Evolutionary conservation across 1,140 invertebrate genomes (phyloP), one percentile per base, ranked within the genome.

Genomic region (Rhopalosiphum maidis): DNA sequence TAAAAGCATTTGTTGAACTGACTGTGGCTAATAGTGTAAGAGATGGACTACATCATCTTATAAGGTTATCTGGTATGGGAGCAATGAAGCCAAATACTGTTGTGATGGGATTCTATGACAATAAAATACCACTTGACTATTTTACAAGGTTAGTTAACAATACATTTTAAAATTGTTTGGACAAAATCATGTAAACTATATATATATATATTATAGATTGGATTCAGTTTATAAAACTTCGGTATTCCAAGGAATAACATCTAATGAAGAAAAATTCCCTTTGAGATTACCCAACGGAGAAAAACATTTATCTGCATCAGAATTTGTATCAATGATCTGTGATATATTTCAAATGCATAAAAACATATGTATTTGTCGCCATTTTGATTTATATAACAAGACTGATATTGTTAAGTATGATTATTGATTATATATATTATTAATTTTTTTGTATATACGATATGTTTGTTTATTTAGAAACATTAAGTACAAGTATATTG

Each of bases 51-150:
- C 97, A 98, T 94, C 99, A 99, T 95, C 96, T 99, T 86, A 97
- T 99, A 43, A 96, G 99, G 51, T 95, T 99, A 85, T 97, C 98
- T 30, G 99, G 99, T 22, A 96, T 99, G 94, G 99, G 99, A 7
- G 99, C 99, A 18, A 99, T 99, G 99, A 99, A 99, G 95, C 99
- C 99, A 1, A 99, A 99, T 95, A 99, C 99, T 0, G 98, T 99
- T 92, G 96, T 98, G 77, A 95, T 98, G 83, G 97, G 99, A 11
- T 99, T 99, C 95, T 97, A 98, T 90, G 98, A 99, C 94, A 96
- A 97, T 35, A 96, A 97, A 94, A 94, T 95, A 8, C 97, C 97
- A 8, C 95, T 95, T 54, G 97, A 99, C 95, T 98, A 98, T 95
- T 97, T 98, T 89, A 90, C 55, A 41, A 88, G 91, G 91, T 86